Base-by-base conservation (phyloP, 1,140 invertebrate genomes). In the Drosophila malerkotliana region DNA sequence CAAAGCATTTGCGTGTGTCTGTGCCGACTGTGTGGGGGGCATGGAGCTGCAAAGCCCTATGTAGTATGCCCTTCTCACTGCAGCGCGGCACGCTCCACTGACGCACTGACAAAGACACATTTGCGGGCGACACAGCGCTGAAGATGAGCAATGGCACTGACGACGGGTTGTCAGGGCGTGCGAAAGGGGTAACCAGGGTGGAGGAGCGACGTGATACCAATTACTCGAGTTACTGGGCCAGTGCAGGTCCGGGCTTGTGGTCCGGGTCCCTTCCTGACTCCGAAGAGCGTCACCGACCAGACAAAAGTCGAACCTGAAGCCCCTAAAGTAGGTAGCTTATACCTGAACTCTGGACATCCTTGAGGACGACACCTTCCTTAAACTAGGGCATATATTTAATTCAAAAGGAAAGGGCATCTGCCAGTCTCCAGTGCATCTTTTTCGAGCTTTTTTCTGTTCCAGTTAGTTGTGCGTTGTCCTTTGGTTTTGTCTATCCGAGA, bases 101-200 rank as follows among this genome's bases (percentile, higher is more conserved):
- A 73, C 77, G 81, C 81, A 85, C 54, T 84, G 81, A 84, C 81
- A 84, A 84, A 84, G 81, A 85, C 81, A 79, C 80, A 84, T 84
- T 83, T 72, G 59, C 58, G 77, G 77, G 48, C 62, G 47, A 39
- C 51, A 57, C 69, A 52, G 28, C 39, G 55, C 57, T 72, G 48
- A 72, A 54, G 67, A 72, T 72, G 69, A 61, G 69, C 49, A 72
- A 72, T 72, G 37, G 49, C 37, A 61, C 48, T 62, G 62, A 28
- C 51, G 41, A 58, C 26, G 63, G 72, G 45, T 18, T 34, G 72
- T 44, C 56, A 58, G 60, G 9, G 61, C 15, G 55, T 47, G 21
- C 24, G n/a, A 1, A 18, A 28, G 0, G n/a, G 32, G 41, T n/a
- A 4, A 14, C 10, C 1, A 30, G 21, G 9, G 3, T 4, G 45